A percentile compares a stretch with the other conserved stretches of the same genome.
Evolutionary conservation across 2,113 vertebrate genomes (phyloP).

Genomic region (Ondatra zibethicus): DNA sequence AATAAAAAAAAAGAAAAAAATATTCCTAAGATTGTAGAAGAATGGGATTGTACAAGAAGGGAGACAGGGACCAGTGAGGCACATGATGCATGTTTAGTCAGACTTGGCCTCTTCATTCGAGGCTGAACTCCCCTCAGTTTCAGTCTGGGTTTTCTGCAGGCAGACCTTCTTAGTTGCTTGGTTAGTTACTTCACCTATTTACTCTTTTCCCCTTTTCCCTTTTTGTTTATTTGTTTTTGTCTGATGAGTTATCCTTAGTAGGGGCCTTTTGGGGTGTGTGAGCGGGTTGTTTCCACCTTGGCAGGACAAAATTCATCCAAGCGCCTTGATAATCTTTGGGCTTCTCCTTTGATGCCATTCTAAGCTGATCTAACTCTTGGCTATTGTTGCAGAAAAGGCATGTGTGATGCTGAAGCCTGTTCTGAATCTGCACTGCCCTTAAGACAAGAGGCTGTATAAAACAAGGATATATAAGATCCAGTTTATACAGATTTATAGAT

Average conservation of each 20-base stretch:
- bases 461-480: background rate
- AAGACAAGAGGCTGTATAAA: background rate
- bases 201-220: background rate
- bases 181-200: background rate
- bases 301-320: background rate
- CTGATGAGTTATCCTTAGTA: no score
- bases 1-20: no score
- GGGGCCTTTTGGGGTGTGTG: no score
- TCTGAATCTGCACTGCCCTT: background rate
- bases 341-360: background rate
- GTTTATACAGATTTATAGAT: background rate
- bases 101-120: background rate
- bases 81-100: no score
- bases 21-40: background rate
- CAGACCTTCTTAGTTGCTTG: no score
- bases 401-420: background rate
- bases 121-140: no score
- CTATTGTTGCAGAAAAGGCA: background rate
- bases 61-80: background rate
- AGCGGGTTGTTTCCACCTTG: no score
- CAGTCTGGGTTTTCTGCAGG: background rate
- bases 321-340: background rate
- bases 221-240: background rate
- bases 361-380: background rate
- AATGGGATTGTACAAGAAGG: background rate